phyloP scores from a whole-genome alignment of 2,888 invertebrate genomes.

The Timandra comae region DNA sequence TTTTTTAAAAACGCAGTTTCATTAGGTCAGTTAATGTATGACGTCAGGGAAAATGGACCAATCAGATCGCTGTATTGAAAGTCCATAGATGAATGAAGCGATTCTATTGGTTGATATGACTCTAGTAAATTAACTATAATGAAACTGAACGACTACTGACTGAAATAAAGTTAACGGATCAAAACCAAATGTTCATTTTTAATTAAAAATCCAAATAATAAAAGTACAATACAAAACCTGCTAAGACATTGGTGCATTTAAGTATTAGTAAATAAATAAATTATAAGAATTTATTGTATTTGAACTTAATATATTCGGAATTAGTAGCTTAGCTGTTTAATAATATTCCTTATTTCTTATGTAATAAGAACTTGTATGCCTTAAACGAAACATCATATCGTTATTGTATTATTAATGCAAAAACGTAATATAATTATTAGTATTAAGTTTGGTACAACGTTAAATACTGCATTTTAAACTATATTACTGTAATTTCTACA shows the following conservation, averaged over 20 bases:
- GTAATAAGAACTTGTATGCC: constrained; percentile 71
- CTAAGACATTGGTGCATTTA: constrained; percentile 25
- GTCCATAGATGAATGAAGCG: no score
- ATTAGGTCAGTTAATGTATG: no score
- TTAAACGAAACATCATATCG: constrained; percentile 71
- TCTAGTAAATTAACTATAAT: no score
- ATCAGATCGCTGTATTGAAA: no score
- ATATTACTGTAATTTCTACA: no score
- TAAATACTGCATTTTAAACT: constrained; percentile 6
- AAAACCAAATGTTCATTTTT: constrained; percentile 1
- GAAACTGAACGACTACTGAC: no score
- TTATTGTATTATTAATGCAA: constrained; percentile 71
- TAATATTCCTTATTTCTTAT: constrained; percentile 54
- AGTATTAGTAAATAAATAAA: no score
- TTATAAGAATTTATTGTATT: no score
- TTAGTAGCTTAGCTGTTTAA: constrained; percentile 45
- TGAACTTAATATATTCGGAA: constrained; percentile 14
- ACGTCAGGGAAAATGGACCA: no score
- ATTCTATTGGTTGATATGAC: no score
- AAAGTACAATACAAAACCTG: constrained; percentile 25
- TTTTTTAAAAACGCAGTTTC: no score
- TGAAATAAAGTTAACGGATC: no score
- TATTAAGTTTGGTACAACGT: constrained; percentile 8
- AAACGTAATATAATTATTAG: constrained; percentile 14
- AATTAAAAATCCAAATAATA: constrained; percentile 15